Conservation (phyloP, 2,888 invertebrate species). For the Perizoma flavofasciatum region DNA sequence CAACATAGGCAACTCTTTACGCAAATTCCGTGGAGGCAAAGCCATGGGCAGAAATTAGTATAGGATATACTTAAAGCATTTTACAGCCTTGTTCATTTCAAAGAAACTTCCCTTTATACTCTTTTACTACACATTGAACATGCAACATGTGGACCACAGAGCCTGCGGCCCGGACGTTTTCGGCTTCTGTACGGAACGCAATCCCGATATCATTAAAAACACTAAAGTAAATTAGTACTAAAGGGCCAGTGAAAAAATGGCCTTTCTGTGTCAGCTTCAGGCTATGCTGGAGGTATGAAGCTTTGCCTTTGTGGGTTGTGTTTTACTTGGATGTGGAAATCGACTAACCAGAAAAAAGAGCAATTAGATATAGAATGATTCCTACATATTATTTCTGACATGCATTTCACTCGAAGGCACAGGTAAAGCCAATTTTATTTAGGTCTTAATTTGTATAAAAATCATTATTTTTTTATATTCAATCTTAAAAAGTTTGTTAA, state of each 20-base stretch:
- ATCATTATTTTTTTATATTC: too few species aligned
- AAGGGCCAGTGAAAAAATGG: slow-evolving; percentile 35
- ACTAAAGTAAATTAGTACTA: slow-evolving; percentile 46
- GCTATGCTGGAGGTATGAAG: slow-evolving; percentile 6
- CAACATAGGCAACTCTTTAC: too few species aligned
- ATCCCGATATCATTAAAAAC: slow-evolving; percentile 57
- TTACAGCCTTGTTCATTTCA: slow-evolving; percentile 40
- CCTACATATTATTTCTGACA: too few species aligned
- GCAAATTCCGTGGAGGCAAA: too few species aligned
- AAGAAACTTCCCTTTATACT: slow-evolving; percentile 15
- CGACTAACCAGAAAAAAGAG: not conserved
- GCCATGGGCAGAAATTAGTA: too few species aligned
- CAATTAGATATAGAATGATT: too few species aligned
- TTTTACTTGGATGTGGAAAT: not conserved
- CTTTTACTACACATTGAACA: slow-evolving; percentile 27
- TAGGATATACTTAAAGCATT: not conserved
- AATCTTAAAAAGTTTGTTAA: too few species aligned
- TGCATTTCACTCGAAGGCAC: too few species aligned
- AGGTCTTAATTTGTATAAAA: too few species aligned
- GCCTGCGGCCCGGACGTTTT: slow-evolving; percentile 74
- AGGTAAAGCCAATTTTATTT: too few species aligned
- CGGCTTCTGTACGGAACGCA: slow-evolving; percentile 77
- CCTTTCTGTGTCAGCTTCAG: slow-evolving; percentile 13
- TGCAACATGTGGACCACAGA: slow-evolving; percentile 56
- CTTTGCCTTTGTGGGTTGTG: slow-evolving; percentile 13